These are phyloP conservation scores for Ectropis grisescens DNA, from an alignment of 1,140 invertebrate genomes.

Conservation along the genomic window DNA sequence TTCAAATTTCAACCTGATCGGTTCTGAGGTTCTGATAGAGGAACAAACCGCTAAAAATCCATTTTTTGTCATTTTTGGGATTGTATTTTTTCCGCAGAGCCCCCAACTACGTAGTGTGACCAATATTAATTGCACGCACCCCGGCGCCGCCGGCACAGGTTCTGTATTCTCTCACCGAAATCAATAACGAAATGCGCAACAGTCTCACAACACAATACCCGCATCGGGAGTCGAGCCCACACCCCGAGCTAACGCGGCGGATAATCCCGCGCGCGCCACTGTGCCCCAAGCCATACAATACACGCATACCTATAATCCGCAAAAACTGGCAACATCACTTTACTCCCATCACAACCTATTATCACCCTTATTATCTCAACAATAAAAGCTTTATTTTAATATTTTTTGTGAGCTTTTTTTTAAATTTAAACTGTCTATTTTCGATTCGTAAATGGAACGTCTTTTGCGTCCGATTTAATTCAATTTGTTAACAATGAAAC, in stretches of 20 bases:
- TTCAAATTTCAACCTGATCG: too few species aligned
- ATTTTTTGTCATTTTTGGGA: too few species aligned
- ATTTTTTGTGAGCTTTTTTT: conserved; percentile 9
- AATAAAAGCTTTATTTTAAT: too few species aligned
- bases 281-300: conserved; percentile 33
- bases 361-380: too few species aligned
- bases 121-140: too few species aligned
- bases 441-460: conserved; percentile 15
- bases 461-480: conserved; percentile 39
- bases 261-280: conserved; percentile 58
- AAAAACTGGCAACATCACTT: conserved; percentile 53
- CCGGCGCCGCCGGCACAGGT: too few species aligned
- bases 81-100: too few species aligned
- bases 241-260: conserved; percentile 46
- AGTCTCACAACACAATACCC: conserved; percentile 35
- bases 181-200: conserved; percentile 48
- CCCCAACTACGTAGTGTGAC: too few species aligned
- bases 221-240: conserved; percentile 29
- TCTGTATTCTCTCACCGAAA: too few species aligned
- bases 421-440: conserved; percentile 14
- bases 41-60: too few species aligned
- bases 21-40: too few species aligned
- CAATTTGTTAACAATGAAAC: conserved; percentile 48
- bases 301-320: conserved; percentile 46
- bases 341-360: too few species aligned